These are phyloP conservation scores for Molossus alvarezi DNA, from an alignment of 2,797 vertebrate species.

Conservation along the genomic window DNA sequence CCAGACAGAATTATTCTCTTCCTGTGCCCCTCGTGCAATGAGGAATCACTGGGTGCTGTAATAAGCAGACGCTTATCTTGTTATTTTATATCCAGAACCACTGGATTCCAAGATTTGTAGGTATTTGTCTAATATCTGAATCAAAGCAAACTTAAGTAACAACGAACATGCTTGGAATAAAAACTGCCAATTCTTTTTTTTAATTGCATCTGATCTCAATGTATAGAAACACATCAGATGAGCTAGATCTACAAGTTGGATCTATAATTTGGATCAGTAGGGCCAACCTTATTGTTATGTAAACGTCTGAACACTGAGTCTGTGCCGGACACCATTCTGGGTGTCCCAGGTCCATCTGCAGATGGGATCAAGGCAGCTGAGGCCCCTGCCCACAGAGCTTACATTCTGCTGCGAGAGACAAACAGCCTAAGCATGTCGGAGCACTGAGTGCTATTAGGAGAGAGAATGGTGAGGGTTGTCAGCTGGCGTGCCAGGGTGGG, in stretches of 20 bases:
- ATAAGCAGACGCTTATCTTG: neutral
- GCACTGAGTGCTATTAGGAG: neutral
- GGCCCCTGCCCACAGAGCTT: neutral
- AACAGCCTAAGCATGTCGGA: neutral
- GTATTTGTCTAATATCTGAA: neutral
- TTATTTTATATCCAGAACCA: neutral
- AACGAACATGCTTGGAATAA: neutral
- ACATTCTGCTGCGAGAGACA: neutral
- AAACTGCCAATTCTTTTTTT: neutral
- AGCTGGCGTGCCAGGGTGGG: neutral
- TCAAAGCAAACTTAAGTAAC: conserved; percentile 8
- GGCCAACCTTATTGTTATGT: neutral
- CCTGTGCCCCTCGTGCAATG: neutral
- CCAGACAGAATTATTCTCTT: neutral
- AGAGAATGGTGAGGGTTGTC: neutral
- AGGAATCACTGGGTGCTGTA: neutral
- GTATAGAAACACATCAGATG: neutral
- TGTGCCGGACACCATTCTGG: neutral
- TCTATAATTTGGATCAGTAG: neutral
- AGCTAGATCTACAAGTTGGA: neutral
- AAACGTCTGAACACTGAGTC: neutral
- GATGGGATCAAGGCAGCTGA: neutral
- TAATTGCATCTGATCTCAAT: neutral
- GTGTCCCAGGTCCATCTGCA: neutral
- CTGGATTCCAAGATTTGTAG: neutral